Percentiles rank a stretch among this genome's conserved stretches.
phyloP scores from a whole-genome alignment of 2,888 invertebrate genomes.

The Stenolophus ochropezus region DNA sequence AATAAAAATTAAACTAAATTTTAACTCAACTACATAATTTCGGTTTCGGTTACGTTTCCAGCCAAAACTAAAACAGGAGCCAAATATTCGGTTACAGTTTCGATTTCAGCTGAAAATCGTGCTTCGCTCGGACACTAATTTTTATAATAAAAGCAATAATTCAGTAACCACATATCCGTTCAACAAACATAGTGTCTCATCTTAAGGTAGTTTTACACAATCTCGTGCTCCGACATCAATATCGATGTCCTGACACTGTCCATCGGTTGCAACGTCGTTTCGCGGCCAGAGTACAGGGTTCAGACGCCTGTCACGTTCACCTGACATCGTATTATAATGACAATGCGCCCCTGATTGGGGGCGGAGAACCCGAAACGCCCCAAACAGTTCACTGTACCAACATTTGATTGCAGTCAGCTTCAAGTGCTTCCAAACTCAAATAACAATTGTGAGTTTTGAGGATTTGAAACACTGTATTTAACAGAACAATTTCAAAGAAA shows the following conservation, averaged over 20 bases:
- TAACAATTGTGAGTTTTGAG: background rate
- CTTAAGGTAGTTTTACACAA: background rate
- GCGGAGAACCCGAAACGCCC: conserved; percentile 58
- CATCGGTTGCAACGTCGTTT: conserved; percentile 1
- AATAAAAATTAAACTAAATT: no score
- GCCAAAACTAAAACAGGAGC: no score
- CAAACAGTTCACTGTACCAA: conserved; percentile 54
- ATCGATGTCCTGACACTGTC: conserved; percentile 19
- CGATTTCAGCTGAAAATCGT: no score
- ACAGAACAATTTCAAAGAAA: background rate
- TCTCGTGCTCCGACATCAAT: background rate
- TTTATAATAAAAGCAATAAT: no score
- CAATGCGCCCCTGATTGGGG: conserved; percentile 68
- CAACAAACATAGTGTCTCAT: background rate
- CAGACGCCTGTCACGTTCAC: conserved; percentile 66
- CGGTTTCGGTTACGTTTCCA: no score
- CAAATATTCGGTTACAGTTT: no score
- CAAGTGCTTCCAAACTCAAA: background rate
- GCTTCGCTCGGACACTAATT: no score
- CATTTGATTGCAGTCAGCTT: conserved; percentile 48
- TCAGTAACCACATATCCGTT: no score
- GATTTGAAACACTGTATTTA: background rate
- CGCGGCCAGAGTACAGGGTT: conserved; percentile 40
- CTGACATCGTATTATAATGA: conserved; percentile 69
- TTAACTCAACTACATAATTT: no score